Base-by-base conservation (phyloP, 2,888 invertebrate species). In the Andrena hattorfiana region DNA sequence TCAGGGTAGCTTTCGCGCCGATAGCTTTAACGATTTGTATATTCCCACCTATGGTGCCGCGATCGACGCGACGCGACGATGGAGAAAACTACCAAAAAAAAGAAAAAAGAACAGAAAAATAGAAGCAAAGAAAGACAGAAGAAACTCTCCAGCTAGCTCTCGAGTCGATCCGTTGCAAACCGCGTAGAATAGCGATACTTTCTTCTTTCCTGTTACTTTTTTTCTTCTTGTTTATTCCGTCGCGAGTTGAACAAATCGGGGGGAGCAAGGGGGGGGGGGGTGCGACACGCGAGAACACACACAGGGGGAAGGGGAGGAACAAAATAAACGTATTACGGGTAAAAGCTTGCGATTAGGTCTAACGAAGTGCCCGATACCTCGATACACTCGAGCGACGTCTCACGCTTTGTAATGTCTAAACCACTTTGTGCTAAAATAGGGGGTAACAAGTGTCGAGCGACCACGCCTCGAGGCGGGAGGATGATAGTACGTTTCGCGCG, bases 341-440 rank as follows among this genome's bases (percentile, higher is more conserved):
- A 79, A 81, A 42, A 81, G 80, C 71, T 81, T 81, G 79, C 80
- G 66, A 72, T 67, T 81, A 81, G 67, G 79, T 81, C 32, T 71
- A 81, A 81, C 79, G 30, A 80, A 78, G 79, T 79, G 60, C 78
- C 79, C 26, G 63, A 67, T 54, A 64, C 3, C 23, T 56, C 13
- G 63, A 35, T 59, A 71, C 35, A 35, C 67, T 56, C 66, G 59
- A 72, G 56, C 72, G 28, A 78, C 67, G 51, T 48, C 66, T n/a
- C 28, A 48, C 35, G 69, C 32, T 32, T 30, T 8, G 13, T 20
- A 64, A 28, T 20, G 56, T 30, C 49, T 76, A 70, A 62, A 54
- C 28, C 62, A 23, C 13, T 23, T 10, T 30, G 59, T 28, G 35
- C 16, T 16, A 63, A n/a, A 42, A 32, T 23, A 23, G 56, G 8